Conservation (phyloP, 30 jellyfish, hydroid and myxozoan genomes). For the Chironex yamaguchii region DNA sequence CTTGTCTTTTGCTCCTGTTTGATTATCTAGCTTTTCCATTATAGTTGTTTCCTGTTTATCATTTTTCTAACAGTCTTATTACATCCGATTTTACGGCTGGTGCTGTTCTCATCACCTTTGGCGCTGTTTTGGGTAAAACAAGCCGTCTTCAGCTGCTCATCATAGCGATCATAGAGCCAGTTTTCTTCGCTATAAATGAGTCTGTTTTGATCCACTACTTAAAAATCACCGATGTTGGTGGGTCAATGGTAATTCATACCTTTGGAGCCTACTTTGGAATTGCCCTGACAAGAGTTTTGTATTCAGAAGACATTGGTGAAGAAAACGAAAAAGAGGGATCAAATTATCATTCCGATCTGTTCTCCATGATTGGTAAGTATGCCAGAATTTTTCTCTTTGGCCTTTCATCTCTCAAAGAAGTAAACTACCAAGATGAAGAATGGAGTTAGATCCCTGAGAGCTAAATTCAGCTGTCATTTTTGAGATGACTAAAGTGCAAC, state of each 20-base stretch:
- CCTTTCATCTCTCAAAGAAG: no score
- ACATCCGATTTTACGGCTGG: slow-evolving; percentile 95
- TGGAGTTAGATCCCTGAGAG: no score
- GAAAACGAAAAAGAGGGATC: slow-evolving; percentile 88
- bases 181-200: slow-evolving; percentile 84
- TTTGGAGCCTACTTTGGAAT: slow-evolving; percentile 98
- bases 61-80: slow-evolving; percentile 63
- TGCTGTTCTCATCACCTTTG: slow-evolving; percentile 86
- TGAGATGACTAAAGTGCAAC: no score
- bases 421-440: no score
- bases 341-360: slow-evolving; percentile 83
- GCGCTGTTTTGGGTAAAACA: slow-evolving; percentile 94
- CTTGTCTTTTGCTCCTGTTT: no score
- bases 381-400: no score
- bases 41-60: no score
- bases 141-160: slow-evolving; percentile 90
- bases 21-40: no score
- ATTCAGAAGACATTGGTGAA: slow-evolving; percentile 41
- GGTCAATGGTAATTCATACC: slow-evolving; percentile 90
- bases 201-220: slow-evolving; percentile 80
- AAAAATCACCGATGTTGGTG: slow-evolving; percentile 91
- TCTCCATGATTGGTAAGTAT: slow-evolving; percentile 88
- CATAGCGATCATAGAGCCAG: slow-evolving; percentile 81
- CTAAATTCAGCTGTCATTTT: no score
- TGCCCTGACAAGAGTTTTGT: slow-evolving; percentile 82